Conservation (phyloP, 2,797 vertebrate species). For the Neostethus bicornis region DNA sequence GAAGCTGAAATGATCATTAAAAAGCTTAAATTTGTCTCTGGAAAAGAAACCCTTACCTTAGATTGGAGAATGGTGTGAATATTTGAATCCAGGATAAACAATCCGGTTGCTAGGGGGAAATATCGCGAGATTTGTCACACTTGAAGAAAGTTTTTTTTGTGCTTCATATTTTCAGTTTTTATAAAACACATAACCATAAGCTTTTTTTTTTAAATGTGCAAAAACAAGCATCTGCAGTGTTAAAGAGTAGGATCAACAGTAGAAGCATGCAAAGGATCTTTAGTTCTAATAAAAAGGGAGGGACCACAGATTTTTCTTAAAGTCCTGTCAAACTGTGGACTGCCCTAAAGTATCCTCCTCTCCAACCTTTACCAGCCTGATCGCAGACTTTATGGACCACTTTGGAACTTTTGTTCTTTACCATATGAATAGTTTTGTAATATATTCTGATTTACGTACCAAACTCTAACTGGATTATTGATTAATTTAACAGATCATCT, state of each 20-base stretch:
- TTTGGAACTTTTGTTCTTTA: constrained; percentile 9
- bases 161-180: not conserved
- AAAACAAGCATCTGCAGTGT: too few relatives aligned
- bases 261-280: too few relatives aligned
- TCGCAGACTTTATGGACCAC: constrained; percentile 23
- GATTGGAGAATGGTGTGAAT: constrained; percentile 12
- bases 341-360: constrained; percentile 26
- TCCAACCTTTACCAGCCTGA: constrained; percentile 44
- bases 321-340: not conserved
- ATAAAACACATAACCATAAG: too few relatives aligned
- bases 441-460: not conserved
- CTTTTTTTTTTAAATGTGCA: not conserved
- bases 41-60: constrained; percentile 41
- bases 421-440: constrained; percentile 41
- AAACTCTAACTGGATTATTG: constrained; percentile 1
- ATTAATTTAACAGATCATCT: not conserved
- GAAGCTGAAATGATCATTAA: not conserved
- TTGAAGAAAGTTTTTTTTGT: not conserved
- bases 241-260: too few relatives aligned
- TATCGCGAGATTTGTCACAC: constrained; percentile 58
- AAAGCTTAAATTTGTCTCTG: not conserved
- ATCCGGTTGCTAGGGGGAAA: constrained; percentile 59
- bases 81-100: constrained; percentile 65
- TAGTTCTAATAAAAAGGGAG: constrained; percentile 39
- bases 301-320: constrained; percentile 9